Percentiles rank a stretch among this genome's conserved stretches.
These are phyloP conservation scores for Cryptus armator DNA, from an alignment of 2,888 invertebrate species.

Conservation along the genomic window DNA sequence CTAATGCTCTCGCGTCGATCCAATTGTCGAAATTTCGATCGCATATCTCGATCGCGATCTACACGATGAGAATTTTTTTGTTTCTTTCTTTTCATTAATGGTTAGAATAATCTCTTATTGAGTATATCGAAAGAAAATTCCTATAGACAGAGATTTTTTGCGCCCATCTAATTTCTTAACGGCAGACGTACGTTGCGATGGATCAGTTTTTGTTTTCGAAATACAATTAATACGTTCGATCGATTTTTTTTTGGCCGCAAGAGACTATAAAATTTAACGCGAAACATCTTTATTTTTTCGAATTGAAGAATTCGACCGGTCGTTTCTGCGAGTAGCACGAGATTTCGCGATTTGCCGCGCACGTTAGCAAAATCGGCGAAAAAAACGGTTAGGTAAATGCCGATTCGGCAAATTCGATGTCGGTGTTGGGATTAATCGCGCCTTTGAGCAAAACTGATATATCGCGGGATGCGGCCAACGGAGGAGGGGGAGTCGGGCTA, in stretches of 20 bases:
- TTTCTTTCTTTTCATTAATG: neutral
- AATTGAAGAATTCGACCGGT: neutral
- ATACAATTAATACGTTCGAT: constrained; percentile 35
- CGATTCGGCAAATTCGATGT: constrained; percentile 39
- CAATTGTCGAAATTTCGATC: constrained; percentile 32
- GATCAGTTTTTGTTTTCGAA: constrained; percentile 27
- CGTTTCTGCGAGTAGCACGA: constrained; percentile 35
- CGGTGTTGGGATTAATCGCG: constrained; percentile 57
- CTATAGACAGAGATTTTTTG: constrained; percentile 10
- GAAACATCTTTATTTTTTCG: neutral
- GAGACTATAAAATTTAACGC: neutral
- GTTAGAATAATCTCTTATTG: constrained; percentile 29
- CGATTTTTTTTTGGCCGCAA: constrained; percentile 9
- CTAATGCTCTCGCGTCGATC: constrained; percentile 32
- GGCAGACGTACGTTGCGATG: constrained; percentile 25
- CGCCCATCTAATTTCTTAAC: constrained; percentile 11
- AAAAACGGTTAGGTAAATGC: neutral
- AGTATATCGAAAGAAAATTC: constrained; percentile 24
- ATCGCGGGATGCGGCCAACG: constrained; percentile 64
- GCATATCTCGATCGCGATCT: constrained; percentile 55
- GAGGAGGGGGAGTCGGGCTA: neutral
- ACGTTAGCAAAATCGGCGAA: neutral
- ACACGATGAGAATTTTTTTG: constrained; percentile 47
- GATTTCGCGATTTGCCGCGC: constrained; percentile 44
- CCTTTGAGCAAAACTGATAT: constrained; percentile 75